A percentile compares a stretch with the other conserved stretches of the same genome.
Evolutionary conservation across 2,113 vertebrate genomes (phyloP).

Genomic region (Nycticorax nycticorax): DNA sequence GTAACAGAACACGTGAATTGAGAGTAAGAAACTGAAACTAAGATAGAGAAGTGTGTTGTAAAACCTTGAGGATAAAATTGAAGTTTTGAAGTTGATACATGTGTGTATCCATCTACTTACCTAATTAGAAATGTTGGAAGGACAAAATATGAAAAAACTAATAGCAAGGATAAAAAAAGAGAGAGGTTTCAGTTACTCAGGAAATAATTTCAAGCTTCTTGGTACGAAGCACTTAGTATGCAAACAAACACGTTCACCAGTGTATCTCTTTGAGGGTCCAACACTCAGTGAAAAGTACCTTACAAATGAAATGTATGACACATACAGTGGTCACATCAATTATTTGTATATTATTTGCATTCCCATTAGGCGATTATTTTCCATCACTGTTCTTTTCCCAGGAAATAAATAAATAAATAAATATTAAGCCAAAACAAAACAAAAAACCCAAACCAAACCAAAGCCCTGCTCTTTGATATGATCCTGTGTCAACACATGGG

Average conservation of each 20-base stretch:
- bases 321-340: background rate
- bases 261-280: background rate
- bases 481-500: background rate
- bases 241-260: fast-evolving
- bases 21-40: background rate
- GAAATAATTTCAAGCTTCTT: background rate
- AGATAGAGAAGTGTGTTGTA: background rate
- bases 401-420: background rate
- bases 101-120: background rate
- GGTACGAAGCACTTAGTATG: background rate
- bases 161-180: background rate
- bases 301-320: background rate
- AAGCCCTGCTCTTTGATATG: fast-evolving
- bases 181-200: background rate
- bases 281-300: background rate
- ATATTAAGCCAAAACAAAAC: too few relatives aligned
- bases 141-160: background rate
- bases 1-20: background rate
- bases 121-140: background rate
- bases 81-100: background rate
- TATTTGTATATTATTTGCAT: background rate
- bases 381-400: background rate
- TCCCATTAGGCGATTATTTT: background rate
- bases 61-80: background rate
- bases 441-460: background rate